phyloP scores from a whole-genome alignment of 2,888 invertebrate genomes.

The Fragum sueziense region DNA sequence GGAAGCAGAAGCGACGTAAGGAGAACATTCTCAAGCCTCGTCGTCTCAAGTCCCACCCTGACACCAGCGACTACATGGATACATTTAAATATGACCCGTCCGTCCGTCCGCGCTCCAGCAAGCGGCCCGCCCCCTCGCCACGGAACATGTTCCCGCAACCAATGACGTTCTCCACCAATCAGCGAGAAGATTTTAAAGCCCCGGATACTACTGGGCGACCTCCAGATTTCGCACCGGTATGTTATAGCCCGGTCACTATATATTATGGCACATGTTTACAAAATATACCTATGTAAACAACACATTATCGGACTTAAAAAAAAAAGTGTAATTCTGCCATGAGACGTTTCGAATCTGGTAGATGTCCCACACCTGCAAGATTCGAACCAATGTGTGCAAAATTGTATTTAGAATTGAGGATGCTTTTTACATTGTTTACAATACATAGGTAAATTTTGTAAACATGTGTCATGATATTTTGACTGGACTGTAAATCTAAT shows the following conservation, averaged over 20 bases:
- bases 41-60: constrained; percentile 58
- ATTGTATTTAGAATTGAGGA: too few species aligned
- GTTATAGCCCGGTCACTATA: constrained; percentile 10
- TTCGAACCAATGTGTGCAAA: too few species aligned
- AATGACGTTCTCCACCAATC: constrained; percentile 77
- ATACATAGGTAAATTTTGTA: too few species aligned
- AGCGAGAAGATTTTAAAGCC: constrained; percentile 73
- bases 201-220: constrained; percentile 67
- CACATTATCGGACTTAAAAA: too few species aligned
- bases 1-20: constrained; percentile 68
- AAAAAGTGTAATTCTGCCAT: too few species aligned
- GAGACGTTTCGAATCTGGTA: too few species aligned
- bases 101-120: constrained; percentile 77
- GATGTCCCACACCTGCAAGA: too few species aligned
- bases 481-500: too few species aligned
- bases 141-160: constrained; percentile 70
- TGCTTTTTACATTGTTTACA: too few species aligned
- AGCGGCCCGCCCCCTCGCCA: constrained; percentile 74
- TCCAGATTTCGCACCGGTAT: constrained; percentile 70
- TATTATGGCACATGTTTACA: too few species aligned
- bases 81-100: constrained; percentile 68
- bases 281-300: too few species aligned
- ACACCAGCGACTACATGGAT: constrained; percentile 73
- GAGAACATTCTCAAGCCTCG: constrained; percentile 50
- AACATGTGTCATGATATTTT: too few species aligned